Evolutionary conservation across 2,113 vertebrate species (phyloP).

Genomic region (Campylomormyrus tamandua): DNA sequence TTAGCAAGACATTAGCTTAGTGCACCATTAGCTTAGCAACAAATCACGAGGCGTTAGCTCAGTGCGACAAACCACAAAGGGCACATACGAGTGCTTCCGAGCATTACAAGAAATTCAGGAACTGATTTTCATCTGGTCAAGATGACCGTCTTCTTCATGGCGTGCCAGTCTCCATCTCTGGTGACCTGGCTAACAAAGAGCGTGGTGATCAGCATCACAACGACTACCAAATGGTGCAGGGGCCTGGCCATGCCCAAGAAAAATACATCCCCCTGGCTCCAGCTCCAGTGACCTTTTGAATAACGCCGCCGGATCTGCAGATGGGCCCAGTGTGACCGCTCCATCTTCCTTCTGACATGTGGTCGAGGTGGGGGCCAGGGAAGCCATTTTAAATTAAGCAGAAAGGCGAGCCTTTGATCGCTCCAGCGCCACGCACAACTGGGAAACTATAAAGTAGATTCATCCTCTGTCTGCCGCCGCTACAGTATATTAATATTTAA

Average conservation of each 20-base stretch:
- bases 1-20: too few relatives aligned
- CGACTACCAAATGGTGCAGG: not conserved
- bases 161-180: not conserved
- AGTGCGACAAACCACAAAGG: not conserved
- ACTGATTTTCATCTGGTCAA: not conserved
- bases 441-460: constrained; percentile 29
- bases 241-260: constrained; percentile 11
- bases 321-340: not conserved
- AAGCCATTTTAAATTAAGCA: constrained; percentile 25
- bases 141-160: not conserved
- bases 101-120: not conserved
- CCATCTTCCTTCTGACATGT: not conserved
- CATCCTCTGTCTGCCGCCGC: constrained; percentile 19
- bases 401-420: constrained; percentile 31
- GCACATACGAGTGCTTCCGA: not conserved
- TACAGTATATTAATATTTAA: constrained; percentile 38
- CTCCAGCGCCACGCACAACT: constrained; percentile 10
- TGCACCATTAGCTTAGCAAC: too few relatives aligned
- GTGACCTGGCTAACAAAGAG: not conserved
- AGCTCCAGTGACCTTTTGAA: constrained; percentile 30
- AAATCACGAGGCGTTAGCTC: too few relatives aligned
- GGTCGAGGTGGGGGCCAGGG: not conserved
- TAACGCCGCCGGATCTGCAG: constrained; percentile 13
- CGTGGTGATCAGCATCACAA: constrained; percentile 5
- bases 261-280: constrained; percentile 14